phyloP scores from a whole-genome alignment of 2,888 invertebrate genomes.

The Linnaemya vulpina region DNA sequence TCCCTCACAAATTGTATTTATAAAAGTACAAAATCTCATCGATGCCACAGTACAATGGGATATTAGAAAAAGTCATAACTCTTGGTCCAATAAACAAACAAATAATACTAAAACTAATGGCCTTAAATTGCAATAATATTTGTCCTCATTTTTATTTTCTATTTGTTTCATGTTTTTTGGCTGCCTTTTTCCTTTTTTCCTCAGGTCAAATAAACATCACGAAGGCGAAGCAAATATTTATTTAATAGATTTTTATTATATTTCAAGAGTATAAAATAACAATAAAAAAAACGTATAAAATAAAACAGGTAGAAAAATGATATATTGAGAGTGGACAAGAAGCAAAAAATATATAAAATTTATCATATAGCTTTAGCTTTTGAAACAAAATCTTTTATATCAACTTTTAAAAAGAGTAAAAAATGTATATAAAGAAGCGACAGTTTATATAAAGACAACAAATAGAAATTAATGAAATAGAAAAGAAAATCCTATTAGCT shows the following conservation, averaged over 20 bases:
- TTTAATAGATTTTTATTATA: not conserved
- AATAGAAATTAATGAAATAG: too few species aligned
- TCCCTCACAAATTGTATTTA: not conserved
- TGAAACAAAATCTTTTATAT: too few species aligned
- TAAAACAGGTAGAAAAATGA: not conserved
- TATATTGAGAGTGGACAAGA: not conserved
- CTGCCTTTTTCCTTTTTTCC: not conserved
- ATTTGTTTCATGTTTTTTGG: not conserved
- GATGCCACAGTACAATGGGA: slow-evolving; percentile 37
- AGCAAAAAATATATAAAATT: too few species aligned
- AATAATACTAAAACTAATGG: slow-evolving; percentile 57
- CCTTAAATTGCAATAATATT: slow-evolving; percentile 56
- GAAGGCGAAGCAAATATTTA: not conserved
- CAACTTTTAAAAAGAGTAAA: too few species aligned
- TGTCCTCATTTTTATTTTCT: slow-evolving; percentile 47
- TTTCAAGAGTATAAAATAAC: not conserved
- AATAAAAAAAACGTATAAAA: not conserved
- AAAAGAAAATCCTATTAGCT: too few species aligned
- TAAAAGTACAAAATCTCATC: slow-evolving; percentile 11
- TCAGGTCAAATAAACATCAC: not conserved
- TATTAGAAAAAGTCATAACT: slow-evolving; percentile 60
- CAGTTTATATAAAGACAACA: too few species aligned
- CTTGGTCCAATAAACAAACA: slow-evolving; percentile 45
- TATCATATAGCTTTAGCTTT: too few species aligned
- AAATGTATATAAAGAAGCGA: too few species aligned